Base-by-base conservation (phyloP, 2,888 invertebrate genomes). In the Brassicogethes aeneus region DNA sequence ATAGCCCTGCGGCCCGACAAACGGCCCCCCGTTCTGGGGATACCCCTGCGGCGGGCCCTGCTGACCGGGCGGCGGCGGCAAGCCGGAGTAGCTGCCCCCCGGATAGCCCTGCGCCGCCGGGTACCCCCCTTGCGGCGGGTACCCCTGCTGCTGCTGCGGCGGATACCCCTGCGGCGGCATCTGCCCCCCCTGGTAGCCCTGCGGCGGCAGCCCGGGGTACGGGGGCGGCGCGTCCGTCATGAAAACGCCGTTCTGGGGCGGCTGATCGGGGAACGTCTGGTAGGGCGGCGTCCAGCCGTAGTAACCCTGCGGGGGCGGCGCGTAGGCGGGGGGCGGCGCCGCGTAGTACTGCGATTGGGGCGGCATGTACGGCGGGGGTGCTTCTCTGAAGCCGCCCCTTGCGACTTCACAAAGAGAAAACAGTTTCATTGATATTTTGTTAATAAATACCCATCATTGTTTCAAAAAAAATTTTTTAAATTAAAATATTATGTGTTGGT, bases 281-380 rank as follows among this genome's bases (percentile, higher is more conserved):
- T 84, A 83, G 0, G 90, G 90, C 36, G 94, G 94, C 54, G 86
- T 78, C 85, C 95, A 95, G 47, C 94, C 94, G 59, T 94, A 94
- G 66, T 90, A 91, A 13, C 91, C 91, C 48, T 82, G 80, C 16
- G 86, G 80, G 1, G 87, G 79, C 15, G 91, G 85, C 16, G 85
- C 80, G 65, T 94, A 94, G 0, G 92, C 88, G 17, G 94, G 92
- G 37, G 93, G 93, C 16, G 91, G 88, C 7, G 90, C 88, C 40
- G 86, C 85, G 66, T 89, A 80, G 84, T 84, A 88, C 37, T 81
- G 78, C 1, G 85, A 83, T 8, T 79, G 72, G 2, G 89, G 88
- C 39, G 86, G 80, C 33, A 80, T 73, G 64, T 89, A 91, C 8
- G 91, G 87, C 45, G 93, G 93, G 17, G 89, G 90, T 3, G 82